phyloP scores from a whole-genome alignment of 2,797 vertebrate species.

The Alfaro cultratus region DNA sequence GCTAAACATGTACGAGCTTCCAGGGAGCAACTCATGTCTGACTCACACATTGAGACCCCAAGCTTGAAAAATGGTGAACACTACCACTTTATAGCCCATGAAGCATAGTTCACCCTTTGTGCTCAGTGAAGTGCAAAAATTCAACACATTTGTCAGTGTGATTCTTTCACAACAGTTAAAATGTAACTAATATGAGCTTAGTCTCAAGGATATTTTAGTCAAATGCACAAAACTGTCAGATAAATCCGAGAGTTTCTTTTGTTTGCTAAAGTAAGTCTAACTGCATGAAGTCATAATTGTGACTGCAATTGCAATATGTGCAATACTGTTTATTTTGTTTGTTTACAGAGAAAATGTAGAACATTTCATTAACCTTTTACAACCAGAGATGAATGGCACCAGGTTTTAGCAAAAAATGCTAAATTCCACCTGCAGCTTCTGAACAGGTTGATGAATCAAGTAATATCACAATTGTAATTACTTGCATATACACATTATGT shows the following conservation, averaged over 20 bases:
- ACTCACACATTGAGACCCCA: constrained; percentile 64
- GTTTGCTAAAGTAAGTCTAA: not conserved
- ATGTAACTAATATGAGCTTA: constrained; percentile 51
- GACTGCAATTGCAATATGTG: not conserved
- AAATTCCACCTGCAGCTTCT: too few species aligned
- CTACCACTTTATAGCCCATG: constrained; percentile 53
- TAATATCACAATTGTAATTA: too few species aligned
- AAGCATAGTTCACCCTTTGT: constrained; percentile 41
- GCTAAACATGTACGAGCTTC: constrained; percentile 63
- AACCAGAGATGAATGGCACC: too few species aligned
- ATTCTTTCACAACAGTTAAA: constrained; percentile 46
- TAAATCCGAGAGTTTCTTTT: constrained; percentile 25
- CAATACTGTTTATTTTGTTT: not conserved
- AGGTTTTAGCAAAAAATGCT: too few species aligned
- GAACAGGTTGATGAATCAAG: too few species aligned
- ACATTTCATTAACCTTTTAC: too few species aligned
- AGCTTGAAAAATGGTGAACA: constrained; percentile 63
- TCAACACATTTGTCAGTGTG: constrained; percentile 45
- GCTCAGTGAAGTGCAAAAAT: constrained; percentile 52
- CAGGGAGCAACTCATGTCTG: constrained; percentile 56
- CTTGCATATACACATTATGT: not conserved
- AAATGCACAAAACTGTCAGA: constrained; percentile 40
- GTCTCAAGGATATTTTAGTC: constrained; percentile 48
- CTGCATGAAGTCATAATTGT: not conserved
- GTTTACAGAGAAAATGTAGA: not conserved